These are phyloP conservation scores for Aurelia coerulea DNA, from an alignment of 30 jellyfish, hydroid and myxozoan genomes.

Conservation along the genomic window DNA sequence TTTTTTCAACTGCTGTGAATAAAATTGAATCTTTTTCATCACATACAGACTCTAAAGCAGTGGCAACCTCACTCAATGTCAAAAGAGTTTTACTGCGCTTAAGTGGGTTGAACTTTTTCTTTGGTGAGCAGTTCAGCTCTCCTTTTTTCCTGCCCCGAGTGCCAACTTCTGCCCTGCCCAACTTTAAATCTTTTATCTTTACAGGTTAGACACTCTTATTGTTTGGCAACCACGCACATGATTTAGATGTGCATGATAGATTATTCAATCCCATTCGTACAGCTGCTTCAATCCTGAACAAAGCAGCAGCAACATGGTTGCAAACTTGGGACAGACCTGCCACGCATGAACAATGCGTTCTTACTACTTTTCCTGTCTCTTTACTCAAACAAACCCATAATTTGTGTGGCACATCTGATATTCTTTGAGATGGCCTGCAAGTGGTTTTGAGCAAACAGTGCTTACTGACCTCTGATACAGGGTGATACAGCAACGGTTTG, in stretches of 20 bases:
- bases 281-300: constrained; percentile 77
- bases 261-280: constrained; percentile 69
- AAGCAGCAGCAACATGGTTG: constrained; percentile 89
- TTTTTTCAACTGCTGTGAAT: constrained; percentile 31
- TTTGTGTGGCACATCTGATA: too few species aligned
- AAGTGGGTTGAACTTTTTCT: constrained; percentile 28
- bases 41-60: constrained; percentile 18
- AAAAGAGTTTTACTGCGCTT: neutral
- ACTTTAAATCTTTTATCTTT: constrained; percentile 25
- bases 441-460: constrained; percentile 43
- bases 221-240: constrained; percentile 65
- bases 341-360: constrained; percentile 80
- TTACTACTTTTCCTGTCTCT: constrained; percentile 11
- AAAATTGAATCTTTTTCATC: neutral
- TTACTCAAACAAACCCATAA: constrained; percentile 32
- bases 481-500: too few species aligned
- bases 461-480: constrained; percentile 36
- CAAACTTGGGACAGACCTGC: too few species aligned
- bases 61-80: constrained; percentile 20
- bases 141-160: constrained; percentile 26
- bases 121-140: constrained; percentile 39
- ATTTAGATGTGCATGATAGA: constrained; percentile 70
- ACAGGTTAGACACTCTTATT: constrained; percentile 26
- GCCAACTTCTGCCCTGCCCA: constrained; percentile 19
- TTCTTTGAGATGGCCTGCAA: constrained; percentile 69